Percentiles rank a stretch among this genome's conserved stretches.
phyloP scores from a whole-genome alignment of 2,888 invertebrate species.

The Yponomeuta sedellus region DNA sequence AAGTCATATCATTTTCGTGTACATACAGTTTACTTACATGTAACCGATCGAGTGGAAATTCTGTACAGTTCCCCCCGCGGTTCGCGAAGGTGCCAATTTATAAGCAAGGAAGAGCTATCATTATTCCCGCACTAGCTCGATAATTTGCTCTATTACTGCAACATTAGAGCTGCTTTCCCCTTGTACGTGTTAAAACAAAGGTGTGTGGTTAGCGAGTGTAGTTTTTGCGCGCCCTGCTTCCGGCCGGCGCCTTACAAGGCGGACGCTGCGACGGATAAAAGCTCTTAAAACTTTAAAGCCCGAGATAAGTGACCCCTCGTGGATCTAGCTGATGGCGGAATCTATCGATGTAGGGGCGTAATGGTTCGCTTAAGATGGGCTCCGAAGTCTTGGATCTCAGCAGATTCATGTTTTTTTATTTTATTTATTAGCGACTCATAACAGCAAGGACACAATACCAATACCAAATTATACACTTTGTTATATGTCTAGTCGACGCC shows the following conservation, averaged over 20 bases:
- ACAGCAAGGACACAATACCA: no score
- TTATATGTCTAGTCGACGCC: no score
- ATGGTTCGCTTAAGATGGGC: background rate
- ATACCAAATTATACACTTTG: no score
- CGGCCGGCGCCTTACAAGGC: background rate
- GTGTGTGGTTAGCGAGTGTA: background rate
- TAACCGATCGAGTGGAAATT: background rate
- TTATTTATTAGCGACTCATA: no score
- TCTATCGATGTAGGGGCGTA: background rate
- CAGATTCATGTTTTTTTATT: no score
- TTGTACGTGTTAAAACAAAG: background rate
- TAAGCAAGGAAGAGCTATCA: slow-evolving; percentile 13
- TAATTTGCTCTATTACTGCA: background rate
- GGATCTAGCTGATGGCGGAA: background rate
- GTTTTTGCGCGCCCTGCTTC: background rate
- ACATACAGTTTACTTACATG: no score
- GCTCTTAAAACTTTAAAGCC: background rate
- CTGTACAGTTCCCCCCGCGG: background rate
- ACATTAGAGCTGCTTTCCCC: background rate
- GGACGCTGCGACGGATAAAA: slow-evolving; percentile 2
- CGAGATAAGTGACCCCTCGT: background rate
- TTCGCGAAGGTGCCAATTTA: slow-evolving; percentile 12
- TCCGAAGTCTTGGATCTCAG: no score
- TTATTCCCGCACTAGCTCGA: background rate
- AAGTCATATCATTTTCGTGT: no score